Evolutionary conservation across 2,797 vertebrate genomes (phyloP).

Genomic region (Microhierax caerulescens): DNA sequence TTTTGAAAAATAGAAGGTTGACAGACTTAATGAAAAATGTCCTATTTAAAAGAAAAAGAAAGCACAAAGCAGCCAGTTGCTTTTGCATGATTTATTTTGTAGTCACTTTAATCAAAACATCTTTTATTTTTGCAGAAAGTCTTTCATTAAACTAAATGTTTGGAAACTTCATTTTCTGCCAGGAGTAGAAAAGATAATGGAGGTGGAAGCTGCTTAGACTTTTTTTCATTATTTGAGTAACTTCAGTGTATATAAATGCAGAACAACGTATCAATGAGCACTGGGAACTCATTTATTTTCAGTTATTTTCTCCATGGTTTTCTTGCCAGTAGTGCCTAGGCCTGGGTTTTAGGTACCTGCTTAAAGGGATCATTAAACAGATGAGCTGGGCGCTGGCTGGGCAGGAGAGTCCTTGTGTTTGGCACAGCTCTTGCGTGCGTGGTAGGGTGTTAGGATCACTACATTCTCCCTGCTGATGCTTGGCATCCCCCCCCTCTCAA

Average conservation of each 20-base stretch:
- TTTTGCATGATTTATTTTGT: background rate
- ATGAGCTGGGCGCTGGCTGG: background rate
- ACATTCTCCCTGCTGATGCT: background rate
- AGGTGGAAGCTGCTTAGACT: background rate
- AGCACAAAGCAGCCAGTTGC: background rate
- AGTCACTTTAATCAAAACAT: conserved; percentile 4
- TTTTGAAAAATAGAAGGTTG: background rate
- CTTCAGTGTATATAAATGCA: background rate
- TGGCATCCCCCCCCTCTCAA: background rate
- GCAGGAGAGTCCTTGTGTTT: background rate
- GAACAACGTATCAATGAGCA: background rate
- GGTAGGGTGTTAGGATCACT: background rate
- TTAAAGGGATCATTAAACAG: background rate
- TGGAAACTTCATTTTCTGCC: background rate
- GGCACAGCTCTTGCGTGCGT: accelerated
- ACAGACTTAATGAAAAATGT: background rate
- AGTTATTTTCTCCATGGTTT: background rate
- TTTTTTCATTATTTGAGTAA: background rate
- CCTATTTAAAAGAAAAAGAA: background rate
- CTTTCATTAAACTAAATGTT: conserved; percentile 9
- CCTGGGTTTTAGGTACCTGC: background rate
- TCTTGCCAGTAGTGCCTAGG: background rate
- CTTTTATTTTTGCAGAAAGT: background rate
- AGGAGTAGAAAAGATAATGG: background rate
- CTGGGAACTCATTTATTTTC: background rate